phyloP scores from a whole-genome alignment of 2,888 invertebrate genomes.

The Toxonevra muliebris region DNA sequence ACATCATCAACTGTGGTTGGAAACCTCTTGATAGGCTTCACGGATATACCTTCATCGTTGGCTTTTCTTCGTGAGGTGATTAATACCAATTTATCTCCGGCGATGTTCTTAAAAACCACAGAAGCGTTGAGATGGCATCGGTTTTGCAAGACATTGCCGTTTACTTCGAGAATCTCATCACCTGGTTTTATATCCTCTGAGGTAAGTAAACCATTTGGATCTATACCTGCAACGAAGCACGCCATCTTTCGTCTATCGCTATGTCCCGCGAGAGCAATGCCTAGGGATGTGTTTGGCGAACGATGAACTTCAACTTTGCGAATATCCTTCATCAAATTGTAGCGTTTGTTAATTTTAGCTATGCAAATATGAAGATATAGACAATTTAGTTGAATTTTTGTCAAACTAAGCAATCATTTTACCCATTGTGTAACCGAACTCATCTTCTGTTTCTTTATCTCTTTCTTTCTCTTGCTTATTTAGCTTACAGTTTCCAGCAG shows the following conservation, averaged over 20 bases:
- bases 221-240: constrained; percentile 94
- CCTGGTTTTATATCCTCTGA: constrained; percentile 84
- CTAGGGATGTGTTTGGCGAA: constrained; percentile 80
- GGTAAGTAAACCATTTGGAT: constrained; percentile 84
- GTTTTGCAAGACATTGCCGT: constrained; percentile 92
- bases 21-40: constrained; percentile 87
- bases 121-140: constrained; percentile 97
- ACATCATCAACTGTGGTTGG: constrained; percentile 86
- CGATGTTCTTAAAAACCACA: constrained; percentile 91
- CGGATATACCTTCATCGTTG: constrained; percentile 76
- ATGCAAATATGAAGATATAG: constrained; percentile 5
- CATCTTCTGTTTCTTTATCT: constrained; percentile 88
- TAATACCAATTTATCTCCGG: constrained; percentile 84
- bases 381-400: constrained; percentile 32
- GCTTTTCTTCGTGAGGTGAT: constrained; percentile 67
- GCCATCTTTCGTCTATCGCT: constrained; percentile 94
- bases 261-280: constrained; percentile 93
- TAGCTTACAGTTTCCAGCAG: constrained; percentile 85
- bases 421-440: constrained; percentile 94
- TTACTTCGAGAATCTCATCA: constrained; percentile 96
- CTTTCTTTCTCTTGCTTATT: constrained; percentile 79
- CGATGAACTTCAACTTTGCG: constrained; percentile 73
- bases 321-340: constrained; percentile 82
- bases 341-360: constrained; percentile 95
- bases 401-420: constrained; percentile 69